These are phyloP conservation scores for Cephalopterus ornatus DNA, from an alignment of 2,113 vertebrate genomes.

Conservation along the genomic window DNA sequence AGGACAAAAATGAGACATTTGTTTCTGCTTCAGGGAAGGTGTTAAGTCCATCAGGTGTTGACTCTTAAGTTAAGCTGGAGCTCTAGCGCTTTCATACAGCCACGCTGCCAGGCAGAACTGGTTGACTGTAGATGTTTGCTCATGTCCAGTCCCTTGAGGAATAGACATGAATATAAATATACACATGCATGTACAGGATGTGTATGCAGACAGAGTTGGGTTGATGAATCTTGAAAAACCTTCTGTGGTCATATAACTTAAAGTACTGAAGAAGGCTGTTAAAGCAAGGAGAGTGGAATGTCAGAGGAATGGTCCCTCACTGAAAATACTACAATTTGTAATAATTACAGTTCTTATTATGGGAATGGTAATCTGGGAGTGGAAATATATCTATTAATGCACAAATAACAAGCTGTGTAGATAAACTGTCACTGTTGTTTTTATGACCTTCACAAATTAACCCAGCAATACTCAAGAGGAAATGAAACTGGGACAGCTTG, in stretches of 20 bases:
- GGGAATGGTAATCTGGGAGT: neutral
- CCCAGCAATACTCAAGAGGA: neutral
- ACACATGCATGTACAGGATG: neutral
- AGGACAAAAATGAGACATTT: neutral
- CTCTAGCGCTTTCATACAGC: neutral
- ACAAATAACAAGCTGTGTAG: neutral
- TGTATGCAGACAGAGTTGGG: neutral
- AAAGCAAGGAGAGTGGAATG: neutral
- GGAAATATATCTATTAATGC: neutral
- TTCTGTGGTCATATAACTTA: accelerated
- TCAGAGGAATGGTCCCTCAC: neutral
- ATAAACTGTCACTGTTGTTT: neutral
- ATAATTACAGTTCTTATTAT: neutral
- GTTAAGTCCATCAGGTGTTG: neutral
- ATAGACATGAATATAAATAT: neutral
- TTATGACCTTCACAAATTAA: neutral
- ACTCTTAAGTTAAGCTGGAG: neutral
- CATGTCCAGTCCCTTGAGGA: neutral
- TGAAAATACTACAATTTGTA: neutral
- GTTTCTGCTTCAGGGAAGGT: neutral
- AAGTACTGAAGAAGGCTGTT: neutral
- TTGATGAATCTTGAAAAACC: neutral
- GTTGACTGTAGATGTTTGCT: neutral
- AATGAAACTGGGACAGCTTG: neutral
- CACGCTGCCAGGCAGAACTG: accelerated